Conservation (phyloP, 2,113 vertebrate genomes). For the Lagopus muta region DNA sequence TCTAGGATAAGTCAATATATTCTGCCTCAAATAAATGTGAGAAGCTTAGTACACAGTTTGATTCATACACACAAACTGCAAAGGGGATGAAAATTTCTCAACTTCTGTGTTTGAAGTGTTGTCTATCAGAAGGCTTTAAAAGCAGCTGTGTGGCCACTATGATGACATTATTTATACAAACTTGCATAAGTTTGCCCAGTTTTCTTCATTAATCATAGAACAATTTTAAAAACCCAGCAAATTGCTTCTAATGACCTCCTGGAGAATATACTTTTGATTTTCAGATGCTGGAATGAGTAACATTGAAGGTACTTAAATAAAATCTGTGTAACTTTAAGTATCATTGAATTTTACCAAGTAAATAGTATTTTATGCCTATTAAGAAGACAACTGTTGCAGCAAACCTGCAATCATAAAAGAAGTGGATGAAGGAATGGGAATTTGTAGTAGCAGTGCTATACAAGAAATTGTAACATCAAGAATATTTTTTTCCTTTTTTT, state of each 20-base stretch:
- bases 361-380: background rate
- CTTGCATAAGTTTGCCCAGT: background rate
- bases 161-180: background rate
- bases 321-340: background rate
- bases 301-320: background rate
- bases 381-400: background rate
- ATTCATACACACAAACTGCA: background rate
- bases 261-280: background rate
- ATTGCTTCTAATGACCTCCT: background rate
- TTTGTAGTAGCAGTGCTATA: background rate
- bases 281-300: background rate
- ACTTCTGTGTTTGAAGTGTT: rapidly evolving
- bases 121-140: background rate
- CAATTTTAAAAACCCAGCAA: background rate
- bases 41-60: background rate
- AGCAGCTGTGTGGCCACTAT: background rate
- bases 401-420: background rate
- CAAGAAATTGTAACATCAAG: background rate
- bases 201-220: background rate
- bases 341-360: background rate
- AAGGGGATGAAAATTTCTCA: background rate
- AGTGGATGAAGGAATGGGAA: background rate
- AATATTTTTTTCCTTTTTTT: background rate
- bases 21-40: background rate
- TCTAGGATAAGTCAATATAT: background rate